Base-by-base conservation (phyloP, 2,888 invertebrate genomes). In the Troilus luridus region DNA sequence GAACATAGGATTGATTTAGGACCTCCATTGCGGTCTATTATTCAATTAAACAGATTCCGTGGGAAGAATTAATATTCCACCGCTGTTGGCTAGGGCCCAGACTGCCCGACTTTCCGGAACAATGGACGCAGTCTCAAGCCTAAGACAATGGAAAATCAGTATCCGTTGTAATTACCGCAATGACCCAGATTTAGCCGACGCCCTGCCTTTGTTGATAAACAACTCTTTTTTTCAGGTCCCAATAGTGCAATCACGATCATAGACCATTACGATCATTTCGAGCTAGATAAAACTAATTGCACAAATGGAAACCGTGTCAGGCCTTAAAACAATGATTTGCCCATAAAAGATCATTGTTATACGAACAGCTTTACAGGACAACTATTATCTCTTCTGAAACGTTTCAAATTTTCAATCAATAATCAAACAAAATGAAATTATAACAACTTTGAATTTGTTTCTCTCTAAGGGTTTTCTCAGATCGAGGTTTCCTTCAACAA, bases 71-170 rank as follows among this genome's bases (percentile, higher is more conserved):
- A 85, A 58, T 56, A 85, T n/a, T 56, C 56, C 41, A 12, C 10
- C 56, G 85, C 21, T 56, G 85, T 41, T 41, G 85, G 56, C 85
- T 85, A n/a, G 56, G 11, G n/a, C 56, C 56, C n/a, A n/a, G 56
- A 14, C 56, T 56, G 56, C 3, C n/a, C 85, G 56, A 56, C 11
- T n/a, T 6, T 1, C 27, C 41, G 41, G 56, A 85, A 85, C 85
- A 85, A 85, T 85, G 27, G 21, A 21, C n/a, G 12, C n/a, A 56
- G 7, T n/a, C 85, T 58, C 56, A 5, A 85, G 56, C 11, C 19
- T 41, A 56, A 85, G 85, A 85, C 85, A 85, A 85, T 85, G 85
- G 56, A 85, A 85, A 56, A 58, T 85, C 56, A 58, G 85, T 85
- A 56, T 85, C 85, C 85, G 85, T 85, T 85, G 56, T 85, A 85